Evolutionary conservation across 2,113 vertebrate species (phyloP).

Genomic region (Chaenogobius annularis): DNA sequence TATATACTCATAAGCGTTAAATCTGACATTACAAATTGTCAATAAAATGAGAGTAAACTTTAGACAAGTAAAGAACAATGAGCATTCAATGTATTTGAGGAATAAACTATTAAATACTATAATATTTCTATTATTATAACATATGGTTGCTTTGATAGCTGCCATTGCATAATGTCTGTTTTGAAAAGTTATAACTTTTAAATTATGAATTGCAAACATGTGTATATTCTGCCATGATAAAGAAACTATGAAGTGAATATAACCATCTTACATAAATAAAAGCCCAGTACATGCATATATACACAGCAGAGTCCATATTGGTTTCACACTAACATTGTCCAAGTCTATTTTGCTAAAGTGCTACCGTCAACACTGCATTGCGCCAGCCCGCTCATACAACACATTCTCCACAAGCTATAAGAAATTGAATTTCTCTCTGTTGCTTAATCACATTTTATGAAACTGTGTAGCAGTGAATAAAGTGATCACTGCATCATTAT

Average conservation of each 20-base stretch:
- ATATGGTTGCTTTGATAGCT: neutral
- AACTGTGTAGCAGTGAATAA: constrained; percentile 6
- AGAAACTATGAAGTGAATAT: neutral
- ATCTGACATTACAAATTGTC: too few relatives aligned
- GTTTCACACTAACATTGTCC: neutral
- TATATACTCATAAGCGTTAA: too few relatives aligned
- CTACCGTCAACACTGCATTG: constrained; percentile 9
- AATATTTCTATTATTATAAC: too few relatives aligned
- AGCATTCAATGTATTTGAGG: neutral
- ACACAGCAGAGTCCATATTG: neutral
- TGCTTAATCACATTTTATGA: constrained; percentile 13
- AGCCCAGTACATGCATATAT: neutral
- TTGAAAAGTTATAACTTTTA: neutral
- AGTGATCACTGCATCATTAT: constrained; percentile 6
- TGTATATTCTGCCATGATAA: neutral
- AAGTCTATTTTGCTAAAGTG: constrained; percentile 7
- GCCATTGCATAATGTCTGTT: neutral
- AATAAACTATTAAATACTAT: neutral
- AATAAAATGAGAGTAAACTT: neutral
- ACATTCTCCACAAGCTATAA: constrained; percentile 4
- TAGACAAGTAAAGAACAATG: neutral
- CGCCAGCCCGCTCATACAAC: neutral
- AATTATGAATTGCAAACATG: neutral
- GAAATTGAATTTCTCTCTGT: constrained; percentile 9
- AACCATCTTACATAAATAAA: neutral